Conservation (phyloP, 2,888 invertebrate species). For the Baronia brevicornis region DNA sequence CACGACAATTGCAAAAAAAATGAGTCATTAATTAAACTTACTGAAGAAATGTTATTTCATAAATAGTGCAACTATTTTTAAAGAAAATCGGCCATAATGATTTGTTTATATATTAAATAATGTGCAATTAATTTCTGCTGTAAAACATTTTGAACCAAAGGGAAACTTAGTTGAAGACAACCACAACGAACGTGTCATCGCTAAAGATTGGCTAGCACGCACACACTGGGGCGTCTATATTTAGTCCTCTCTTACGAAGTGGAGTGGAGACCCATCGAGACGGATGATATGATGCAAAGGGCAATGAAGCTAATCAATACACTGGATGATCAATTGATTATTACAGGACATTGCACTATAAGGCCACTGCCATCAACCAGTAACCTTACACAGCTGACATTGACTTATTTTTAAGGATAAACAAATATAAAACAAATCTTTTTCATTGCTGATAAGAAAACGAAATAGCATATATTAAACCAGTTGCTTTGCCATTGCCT, state of each 20-base stretch:
- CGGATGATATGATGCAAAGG: conserved; percentile 49
- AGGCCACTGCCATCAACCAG: conserved; percentile 36
- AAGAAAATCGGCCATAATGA: no score
- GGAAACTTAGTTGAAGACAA: conserved; percentile 7
- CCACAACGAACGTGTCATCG: conserved; percentile 23
- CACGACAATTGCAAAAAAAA: no score
- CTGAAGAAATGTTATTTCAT: no score
- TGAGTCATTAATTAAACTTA: no score
- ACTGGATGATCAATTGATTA: conserved; percentile 44
- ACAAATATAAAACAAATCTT: not conserved
- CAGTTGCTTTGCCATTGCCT: no score
- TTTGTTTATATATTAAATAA: no score
- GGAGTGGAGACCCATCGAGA: conserved; percentile 40
- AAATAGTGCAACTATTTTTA: no score
- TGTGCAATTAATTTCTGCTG: no score
- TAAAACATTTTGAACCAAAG: no score
- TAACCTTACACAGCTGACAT: conserved; percentile 5
- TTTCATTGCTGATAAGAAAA: no score
- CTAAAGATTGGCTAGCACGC: conserved; percentile 37
- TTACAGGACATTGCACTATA: conserved; percentile 39
- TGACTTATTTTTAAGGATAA: not conserved
- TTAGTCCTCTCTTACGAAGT: conserved; percentile 45
- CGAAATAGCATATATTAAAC: no score
- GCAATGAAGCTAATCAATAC: conserved; percentile 48
- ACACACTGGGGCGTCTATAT: conserved; percentile 46